Evolutionary conservation across 1,140 invertebrate species (phyloP).

Genomic region (Adoxophyes honmai): DNA sequence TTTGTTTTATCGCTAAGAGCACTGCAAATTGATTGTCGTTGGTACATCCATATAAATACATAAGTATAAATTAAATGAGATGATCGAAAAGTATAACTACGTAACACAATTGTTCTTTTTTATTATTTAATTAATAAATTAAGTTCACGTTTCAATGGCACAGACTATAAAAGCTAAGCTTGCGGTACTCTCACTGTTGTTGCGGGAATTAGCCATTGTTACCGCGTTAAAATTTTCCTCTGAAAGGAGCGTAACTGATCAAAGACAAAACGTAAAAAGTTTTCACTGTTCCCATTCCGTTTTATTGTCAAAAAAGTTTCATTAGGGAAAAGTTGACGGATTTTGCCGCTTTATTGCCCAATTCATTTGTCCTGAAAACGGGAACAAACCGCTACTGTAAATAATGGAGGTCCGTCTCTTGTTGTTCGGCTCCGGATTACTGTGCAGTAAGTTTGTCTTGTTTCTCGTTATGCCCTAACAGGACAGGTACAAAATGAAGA

Average conservation of each 20-base stretch:
- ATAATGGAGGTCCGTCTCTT: slow-evolving; percentile 54
- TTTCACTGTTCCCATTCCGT: slow-evolving; percentile 46
- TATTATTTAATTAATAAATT: too few species aligned
- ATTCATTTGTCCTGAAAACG: slow-evolving; percentile 61
- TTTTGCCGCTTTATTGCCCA: slow-evolving; percentile 61
- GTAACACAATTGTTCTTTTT: too few species aligned
- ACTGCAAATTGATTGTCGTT: too few species aligned
- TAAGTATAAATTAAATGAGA: too few species aligned
- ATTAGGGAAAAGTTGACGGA: slow-evolving; percentile 62
- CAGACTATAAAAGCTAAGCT: not conserved
- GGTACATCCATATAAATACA: too few species aligned
- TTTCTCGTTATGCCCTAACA: slow-evolving; percentile 45
- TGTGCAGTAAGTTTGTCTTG: slow-evolving; percentile 59
- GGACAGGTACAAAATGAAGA: slow-evolving; percentile 34
- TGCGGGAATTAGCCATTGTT: slow-evolving; percentile 15
- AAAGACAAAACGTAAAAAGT: slow-evolving; percentile 52
- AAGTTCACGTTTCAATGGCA: not conserved
- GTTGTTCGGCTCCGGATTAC: slow-evolving; percentile 53
- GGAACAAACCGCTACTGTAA: slow-evolving; percentile 51
- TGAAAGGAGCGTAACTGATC: slow-evolving; percentile 38
- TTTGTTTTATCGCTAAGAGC: too few species aligned
- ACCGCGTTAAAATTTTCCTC: slow-evolving; percentile 20
- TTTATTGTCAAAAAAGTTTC: slow-evolving; percentile 66
- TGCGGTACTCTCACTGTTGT: not conserved
- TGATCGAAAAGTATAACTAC: too few species aligned